Percentiles rank a stretch among this genome's conserved stretches.
These are phyloP conservation scores for Eulithis testata DNA, from an alignment of 2,888 invertebrate genomes.

Conservation along the genomic window DNA sequence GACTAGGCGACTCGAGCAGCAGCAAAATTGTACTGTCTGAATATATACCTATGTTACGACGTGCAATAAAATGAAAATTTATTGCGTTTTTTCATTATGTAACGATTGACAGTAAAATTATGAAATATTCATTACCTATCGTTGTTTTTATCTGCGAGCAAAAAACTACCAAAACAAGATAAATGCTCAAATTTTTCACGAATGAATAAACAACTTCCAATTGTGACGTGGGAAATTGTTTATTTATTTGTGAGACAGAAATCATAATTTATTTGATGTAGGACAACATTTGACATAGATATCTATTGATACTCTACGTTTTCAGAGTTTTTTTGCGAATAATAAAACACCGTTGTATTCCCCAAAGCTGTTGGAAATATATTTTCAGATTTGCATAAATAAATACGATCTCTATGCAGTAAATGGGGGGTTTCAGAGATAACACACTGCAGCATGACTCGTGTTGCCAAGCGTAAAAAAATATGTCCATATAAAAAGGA, in stretches of 20 bases:
- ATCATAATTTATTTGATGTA: conserved; percentile 41
- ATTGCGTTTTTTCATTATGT: no score
- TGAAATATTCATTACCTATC: no score
- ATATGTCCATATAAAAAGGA: no score
- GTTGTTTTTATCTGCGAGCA: neutral
- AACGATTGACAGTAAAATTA: no score
- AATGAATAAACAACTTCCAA: no score
- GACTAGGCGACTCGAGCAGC: neutral
- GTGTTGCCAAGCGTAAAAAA: no score
- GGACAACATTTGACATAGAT: conserved; percentile 39
- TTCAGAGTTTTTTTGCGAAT: conserved; percentile 27
- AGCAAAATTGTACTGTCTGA: neutral
- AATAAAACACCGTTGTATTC: conserved; percentile 11
- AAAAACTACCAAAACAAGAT: neutral
- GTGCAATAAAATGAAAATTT: no score
- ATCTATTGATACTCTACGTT: conserved; percentile 32
- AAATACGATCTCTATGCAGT: neutral
- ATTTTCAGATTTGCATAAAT: neutral
- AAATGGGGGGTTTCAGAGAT: neutral
- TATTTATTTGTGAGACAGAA: conserved; percentile 32
- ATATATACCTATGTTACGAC: neutral
- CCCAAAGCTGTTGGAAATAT: neutral
- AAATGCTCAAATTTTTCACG: neutral
- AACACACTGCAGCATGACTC: no score
- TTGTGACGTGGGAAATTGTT: conserved; percentile 11